Evolutionary conservation across 2,888 invertebrate species (phyloP).

Genomic region (Erynnis tages): DNA sequence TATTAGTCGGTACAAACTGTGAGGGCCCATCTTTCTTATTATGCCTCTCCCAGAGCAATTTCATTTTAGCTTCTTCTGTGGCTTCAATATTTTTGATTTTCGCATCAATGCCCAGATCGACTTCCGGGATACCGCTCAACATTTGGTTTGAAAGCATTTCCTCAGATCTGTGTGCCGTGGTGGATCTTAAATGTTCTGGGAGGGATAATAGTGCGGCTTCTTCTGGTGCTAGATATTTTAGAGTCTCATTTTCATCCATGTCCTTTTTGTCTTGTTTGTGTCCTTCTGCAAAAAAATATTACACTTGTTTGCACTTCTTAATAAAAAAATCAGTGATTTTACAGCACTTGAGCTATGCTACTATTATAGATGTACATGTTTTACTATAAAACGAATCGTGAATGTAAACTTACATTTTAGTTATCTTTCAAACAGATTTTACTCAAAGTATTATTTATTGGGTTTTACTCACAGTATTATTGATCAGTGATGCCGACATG

Average conservation of each 20-base stretch:
- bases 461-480: no score
- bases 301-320: no score
- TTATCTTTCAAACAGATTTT: no score
- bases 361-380: no score
- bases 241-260: conserved; percentile 63
- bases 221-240: conserved; percentile 90
- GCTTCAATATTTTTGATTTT: conserved; percentile 99
- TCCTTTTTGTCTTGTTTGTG: conserved; percentile 65
- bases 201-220: conserved; percentile 94
- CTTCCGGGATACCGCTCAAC: conserved; percentile 99
- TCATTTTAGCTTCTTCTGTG: conserved; percentile 98
- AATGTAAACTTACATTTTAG: no score
- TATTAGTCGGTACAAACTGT: conserved; percentile 98
- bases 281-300: conserved; percentile 56
- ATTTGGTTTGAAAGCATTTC: conserved; percentile 99
- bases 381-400: no score
- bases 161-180: conserved; percentile 93
- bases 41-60: conserved; percentile 92
- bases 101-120: conserved; percentile 99
- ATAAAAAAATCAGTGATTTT: no score
- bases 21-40: conserved; percentile 96
- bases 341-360: no score
- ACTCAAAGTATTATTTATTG: no score
- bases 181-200: conserved; percentile 93
- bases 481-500: no score